These are phyloP conservation scores for Axea sp. DNA, from an alignment of 2,888 invertebrate genomes.

Conservation along the genomic window DNA sequence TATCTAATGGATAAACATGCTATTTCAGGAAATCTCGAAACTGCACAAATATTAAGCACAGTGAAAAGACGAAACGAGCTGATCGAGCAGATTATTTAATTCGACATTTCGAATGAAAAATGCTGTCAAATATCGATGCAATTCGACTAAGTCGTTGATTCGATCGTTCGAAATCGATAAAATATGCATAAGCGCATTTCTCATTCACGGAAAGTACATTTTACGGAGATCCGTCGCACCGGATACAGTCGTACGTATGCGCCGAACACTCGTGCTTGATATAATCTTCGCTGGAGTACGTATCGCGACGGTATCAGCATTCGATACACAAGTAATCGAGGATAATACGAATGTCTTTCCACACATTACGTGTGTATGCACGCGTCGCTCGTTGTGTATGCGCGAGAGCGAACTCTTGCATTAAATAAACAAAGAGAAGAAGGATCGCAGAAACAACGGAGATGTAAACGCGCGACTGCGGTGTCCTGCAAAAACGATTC, in stretches of 20 bases:
- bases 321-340: constrained; percentile 17
- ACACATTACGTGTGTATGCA: constrained; percentile 1
- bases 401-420: neutral
- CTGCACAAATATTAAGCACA: too few species aligned
- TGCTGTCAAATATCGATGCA: too few species aligned
- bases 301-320: constrained; percentile 20
- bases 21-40: too few species aligned
- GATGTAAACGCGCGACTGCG: too few species aligned
- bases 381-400: constrained; percentile 1
- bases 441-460: neutral
- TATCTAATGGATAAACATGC: too few species aligned
- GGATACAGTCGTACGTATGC: neutral
- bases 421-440: constrained; percentile 8
- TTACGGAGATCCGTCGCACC: neutral
- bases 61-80: too few species aligned
- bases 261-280: constrained; percentile 13
- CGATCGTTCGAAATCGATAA: too few species aligned
- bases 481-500: too few species aligned
- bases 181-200: constrained; percentile 18
- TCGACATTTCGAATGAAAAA: too few species aligned
- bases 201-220: constrained; percentile 11
- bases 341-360: constrained; percentile 11
- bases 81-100: too few species aligned
- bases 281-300: constrained; percentile 27
- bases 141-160: too few species aligned